Conservation (phyloP, 92 coral and sea anemone species). For the Anthopleura xanthogrammica region DNA sequence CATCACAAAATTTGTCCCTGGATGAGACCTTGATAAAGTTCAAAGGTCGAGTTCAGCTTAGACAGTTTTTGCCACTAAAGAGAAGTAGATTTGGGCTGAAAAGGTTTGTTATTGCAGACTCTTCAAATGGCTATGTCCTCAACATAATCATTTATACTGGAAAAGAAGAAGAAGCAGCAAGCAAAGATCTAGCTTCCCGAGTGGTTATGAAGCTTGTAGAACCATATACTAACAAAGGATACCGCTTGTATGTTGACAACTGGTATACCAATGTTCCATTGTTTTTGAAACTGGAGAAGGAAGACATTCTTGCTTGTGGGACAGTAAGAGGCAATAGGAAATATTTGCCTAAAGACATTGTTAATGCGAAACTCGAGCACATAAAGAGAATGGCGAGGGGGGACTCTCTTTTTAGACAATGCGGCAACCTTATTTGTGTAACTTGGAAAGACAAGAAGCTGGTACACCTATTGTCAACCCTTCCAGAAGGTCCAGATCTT, state of each 20-base stretch:
- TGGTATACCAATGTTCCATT: slow-evolving; percentile 49
- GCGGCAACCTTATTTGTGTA: too few relatives aligned
- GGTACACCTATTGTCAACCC: slow-evolving; percentile 38
- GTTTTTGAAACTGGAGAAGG: slow-evolving; percentile 40
- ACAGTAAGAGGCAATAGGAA: slow-evolving; percentile 41
- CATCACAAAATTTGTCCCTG: slow-evolving; percentile 51
- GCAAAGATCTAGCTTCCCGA: slow-evolving; percentile 32
- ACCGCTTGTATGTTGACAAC: slow-evolving; percentile 49
- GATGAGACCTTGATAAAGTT: slow-evolving; percentile 57
- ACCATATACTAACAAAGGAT: slow-evolving; percentile 39
- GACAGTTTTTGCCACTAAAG: slow-evolving; percentile 58
- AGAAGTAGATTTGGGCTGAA: slow-evolving; percentile 50
- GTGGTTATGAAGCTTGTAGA: slow-evolving; percentile 29
- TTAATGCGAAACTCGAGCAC: neutral
- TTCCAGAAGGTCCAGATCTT: slow-evolving; percentile 34
- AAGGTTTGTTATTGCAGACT: slow-evolving; percentile 46
- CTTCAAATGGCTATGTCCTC: slow-evolving; percentile 28
- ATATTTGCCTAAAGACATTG: slow-evolving; percentile 32
- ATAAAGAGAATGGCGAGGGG: slow-evolving; percentile 30
- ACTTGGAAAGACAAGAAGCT: slow-evolving; percentile 44
- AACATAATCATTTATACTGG: too few relatives aligned
- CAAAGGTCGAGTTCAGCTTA: slow-evolving; percentile 50
- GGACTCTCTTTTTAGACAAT: too few relatives aligned
- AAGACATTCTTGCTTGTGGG: slow-evolving; percentile 49
- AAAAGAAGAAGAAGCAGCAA: too few relatives aligned